phyloP scores from a whole-genome alignment of 2,888 invertebrate species.

The Tenthredo notha region DNA sequence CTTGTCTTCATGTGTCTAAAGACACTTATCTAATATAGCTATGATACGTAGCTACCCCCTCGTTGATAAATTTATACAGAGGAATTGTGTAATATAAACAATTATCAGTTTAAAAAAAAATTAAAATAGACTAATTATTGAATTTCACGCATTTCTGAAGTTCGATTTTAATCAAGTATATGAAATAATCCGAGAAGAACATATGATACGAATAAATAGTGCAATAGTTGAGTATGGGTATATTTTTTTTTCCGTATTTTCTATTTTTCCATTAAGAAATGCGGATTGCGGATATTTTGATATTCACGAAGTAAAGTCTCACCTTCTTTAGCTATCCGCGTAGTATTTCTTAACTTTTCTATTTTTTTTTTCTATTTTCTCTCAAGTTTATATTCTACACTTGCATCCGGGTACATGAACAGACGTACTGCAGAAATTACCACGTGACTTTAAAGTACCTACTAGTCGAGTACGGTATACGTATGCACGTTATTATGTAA shows the following conservation, averaged over 20 bases:
- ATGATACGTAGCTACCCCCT: neutral
- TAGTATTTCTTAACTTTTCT: neutral
- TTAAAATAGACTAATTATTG: too few species aligned
- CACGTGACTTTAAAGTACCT: neutral
- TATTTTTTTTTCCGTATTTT: neutral
- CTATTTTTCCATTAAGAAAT: neutral
- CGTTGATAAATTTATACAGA: neutral
- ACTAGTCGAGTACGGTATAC: neutral
- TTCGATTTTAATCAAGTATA: neutral
- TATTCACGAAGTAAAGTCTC: neutral
- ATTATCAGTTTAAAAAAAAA: neutral
- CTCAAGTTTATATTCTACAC: neutral
- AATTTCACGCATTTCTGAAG: neutral
- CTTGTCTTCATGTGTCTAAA: conserved; percentile 25
- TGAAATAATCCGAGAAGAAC: neutral
- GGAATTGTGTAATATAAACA: neutral
- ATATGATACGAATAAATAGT: neutral
- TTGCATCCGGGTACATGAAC: neutral
- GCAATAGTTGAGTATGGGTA: too few species aligned
- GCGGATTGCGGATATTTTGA: neutral
- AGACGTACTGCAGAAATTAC: neutral
- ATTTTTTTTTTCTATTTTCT: neutral
- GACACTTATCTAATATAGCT: conserved; percentile 24
- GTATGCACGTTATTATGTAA: conserved; percentile 66
- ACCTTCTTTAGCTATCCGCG: neutral